A percentile compares a stretch with the other conserved stretches of the same genome.
Conservation (phyloP, 92 coral and sea anemone species). For the Desmophyllum pertusum region DNA sequence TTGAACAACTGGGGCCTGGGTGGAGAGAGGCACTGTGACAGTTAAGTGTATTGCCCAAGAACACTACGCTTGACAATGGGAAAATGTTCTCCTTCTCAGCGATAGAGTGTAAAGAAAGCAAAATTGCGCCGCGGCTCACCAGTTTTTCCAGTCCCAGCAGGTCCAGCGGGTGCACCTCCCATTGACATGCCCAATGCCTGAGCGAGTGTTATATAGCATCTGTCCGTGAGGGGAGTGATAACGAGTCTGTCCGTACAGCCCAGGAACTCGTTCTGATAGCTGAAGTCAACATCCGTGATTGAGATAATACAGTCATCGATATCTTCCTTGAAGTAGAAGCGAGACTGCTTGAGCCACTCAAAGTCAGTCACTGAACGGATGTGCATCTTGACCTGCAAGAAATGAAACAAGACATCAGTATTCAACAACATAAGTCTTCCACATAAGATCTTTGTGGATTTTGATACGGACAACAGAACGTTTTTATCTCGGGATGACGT, state of each 20-base stretch:
- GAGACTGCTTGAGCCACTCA: constrained; percentile 93
- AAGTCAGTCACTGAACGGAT: constrained; percentile 89
- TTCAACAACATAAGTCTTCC: too few species aligned
- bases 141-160: constrained; percentile 93
- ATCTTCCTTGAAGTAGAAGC: constrained; percentile 90
- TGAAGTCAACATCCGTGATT: constrained; percentile 89
- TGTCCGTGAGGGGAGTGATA: constrained; percentile 89
- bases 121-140: constrained; percentile 41
- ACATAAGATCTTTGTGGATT: too few species aligned
- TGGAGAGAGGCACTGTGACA: too few species aligned
- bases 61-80: background rate
- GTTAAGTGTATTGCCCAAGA: background rate
- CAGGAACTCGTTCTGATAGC: constrained; percentile 88
- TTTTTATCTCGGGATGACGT: too few species aligned
- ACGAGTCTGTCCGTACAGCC: constrained; percentile 94
- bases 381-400: constrained; percentile 84
- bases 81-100: too few species aligned
- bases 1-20: too few species aligned
- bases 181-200: constrained; percentile 96
- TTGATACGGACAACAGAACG: too few species aligned
- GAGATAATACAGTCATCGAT: constrained; percentile 86
- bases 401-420: background rate
- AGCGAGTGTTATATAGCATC: constrained; percentile 89
- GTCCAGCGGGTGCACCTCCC: constrained; percentile 98
- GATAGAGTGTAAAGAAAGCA: too few species aligned